Evolutionary conservation across 2,888 invertebrate genomes (phyloP).

Genomic region (Dastarcus helophoroides): DNA sequence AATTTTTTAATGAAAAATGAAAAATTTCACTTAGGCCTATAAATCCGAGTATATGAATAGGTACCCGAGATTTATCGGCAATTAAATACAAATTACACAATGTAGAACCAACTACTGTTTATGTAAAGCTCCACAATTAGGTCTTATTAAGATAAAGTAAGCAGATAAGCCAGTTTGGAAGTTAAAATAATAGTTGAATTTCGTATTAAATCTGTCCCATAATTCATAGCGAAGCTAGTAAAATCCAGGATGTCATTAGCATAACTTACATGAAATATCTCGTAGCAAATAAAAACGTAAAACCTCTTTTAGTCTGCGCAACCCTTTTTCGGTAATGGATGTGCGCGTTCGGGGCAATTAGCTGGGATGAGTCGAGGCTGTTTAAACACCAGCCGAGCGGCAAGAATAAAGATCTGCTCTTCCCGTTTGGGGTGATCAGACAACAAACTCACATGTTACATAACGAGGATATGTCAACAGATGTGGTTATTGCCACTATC

Average conservation of each 20-base stretch:
- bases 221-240: neutral
- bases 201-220: neutral
- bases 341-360: conserved; percentile 13
- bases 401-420: conserved; percentile 5
- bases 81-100: too few species aligned
- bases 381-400: conserved; percentile 7
- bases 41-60: too few species aligned
- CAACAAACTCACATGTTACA: conserved; percentile 8
- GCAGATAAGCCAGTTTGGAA: too few species aligned
- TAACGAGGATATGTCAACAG: conserved; percentile 15
- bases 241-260: conserved; percentile 27
- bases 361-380: conserved; percentile 10
- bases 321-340: conserved; percentile 10
- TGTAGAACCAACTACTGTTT: too few species aligned
- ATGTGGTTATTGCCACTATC: conserved; percentile 15
- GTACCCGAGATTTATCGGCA: too few species aligned
- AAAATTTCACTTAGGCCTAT: too few species aligned
- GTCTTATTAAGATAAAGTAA: too few species aligned
- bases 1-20: too few species aligned
- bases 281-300: conserved; percentile 14
- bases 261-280: conserved; percentile 24
- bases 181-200: too few species aligned
- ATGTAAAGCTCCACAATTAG: too few species aligned
- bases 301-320: conserved; percentile 5
- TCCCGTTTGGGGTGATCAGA: too few species aligned